Evolutionary conservation across 2,888 invertebrate species (phyloP).

Genomic region (Drosophila trichaetosa): DNA sequence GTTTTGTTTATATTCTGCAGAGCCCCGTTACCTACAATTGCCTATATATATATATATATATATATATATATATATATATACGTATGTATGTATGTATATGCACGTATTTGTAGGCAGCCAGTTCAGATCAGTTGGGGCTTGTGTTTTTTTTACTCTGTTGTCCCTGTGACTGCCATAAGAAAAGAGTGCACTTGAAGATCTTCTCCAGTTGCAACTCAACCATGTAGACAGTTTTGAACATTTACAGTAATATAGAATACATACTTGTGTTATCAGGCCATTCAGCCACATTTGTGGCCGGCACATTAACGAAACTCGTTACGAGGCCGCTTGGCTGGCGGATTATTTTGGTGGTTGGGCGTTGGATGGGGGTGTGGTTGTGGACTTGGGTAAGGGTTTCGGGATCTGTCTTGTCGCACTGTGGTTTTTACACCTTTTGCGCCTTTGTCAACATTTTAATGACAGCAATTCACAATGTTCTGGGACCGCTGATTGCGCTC

Average conservation of each 20-base stretch:
- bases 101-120: no score
- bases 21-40: no score
- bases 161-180: no score
- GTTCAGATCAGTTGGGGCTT: no score
- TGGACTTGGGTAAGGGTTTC: constrained; percentile 2
- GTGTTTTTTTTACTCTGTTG: no score
- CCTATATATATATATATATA: no score
- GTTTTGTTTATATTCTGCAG: no score
- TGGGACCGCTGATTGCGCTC: constrained; percentile 63
- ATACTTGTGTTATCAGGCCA: constrained; percentile 18
- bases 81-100: no score
- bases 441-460: constrained; percentile 81
- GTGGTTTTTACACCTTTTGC: constrained; percentile 76
- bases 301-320: constrained; percentile 71
- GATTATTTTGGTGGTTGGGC: constrained; percentile 3
- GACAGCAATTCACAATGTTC: constrained; percentile 76
- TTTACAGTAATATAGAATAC: not conserved
- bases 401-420: constrained; percentile 41
- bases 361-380: not conserved
- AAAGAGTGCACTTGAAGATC: no score
- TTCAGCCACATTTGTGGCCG: constrained; percentile 56
- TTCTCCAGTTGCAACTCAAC: not conserved
- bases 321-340: constrained; percentile 21
- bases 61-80: no score
- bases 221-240: not conserved